A percentile compares a stretch with the other conserved stretches of the same genome.
Conservation (phyloP, 1,140 invertebrate species). For the Drosophila pallidifrons region DNA sequence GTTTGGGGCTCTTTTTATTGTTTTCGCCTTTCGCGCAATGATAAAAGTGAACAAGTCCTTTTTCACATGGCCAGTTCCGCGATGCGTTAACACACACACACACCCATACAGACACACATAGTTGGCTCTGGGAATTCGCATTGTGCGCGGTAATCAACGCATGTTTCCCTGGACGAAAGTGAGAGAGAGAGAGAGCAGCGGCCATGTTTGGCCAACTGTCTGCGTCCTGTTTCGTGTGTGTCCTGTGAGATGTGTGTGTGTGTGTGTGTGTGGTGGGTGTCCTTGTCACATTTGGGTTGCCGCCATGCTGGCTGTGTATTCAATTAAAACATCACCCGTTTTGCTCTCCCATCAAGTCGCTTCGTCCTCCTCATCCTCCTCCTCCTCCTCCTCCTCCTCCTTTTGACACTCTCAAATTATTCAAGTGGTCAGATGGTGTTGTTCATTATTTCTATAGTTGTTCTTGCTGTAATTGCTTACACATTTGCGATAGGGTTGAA, state of each 20-base stretch:
- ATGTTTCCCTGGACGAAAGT: constrained; percentile 37
- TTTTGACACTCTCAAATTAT: constrained; percentile 66
- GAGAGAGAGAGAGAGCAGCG: constrained; percentile 10
- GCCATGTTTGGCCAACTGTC: constrained; percentile 65
- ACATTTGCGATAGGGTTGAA: constrained; percentile 54
- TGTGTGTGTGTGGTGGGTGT: constrained; percentile 20
- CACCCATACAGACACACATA: constrained; percentile 4
- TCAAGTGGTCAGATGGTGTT: constrained; percentile 83
- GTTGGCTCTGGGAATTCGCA: background rate
- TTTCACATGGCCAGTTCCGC: constrained; percentile 27
- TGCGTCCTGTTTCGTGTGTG: background rate
- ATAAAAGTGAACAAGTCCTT: constrained; percentile 31
- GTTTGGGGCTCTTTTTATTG: constrained; percentile 6
- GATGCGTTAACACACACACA: constrained; percentile 18
- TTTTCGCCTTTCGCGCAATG: constrained; percentile 18
- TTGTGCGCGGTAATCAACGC: constrained; percentile 49
- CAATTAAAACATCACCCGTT: constrained; percentile 78
- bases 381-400: background rate
- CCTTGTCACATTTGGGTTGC: constrained; percentile 40
- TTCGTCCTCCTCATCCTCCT: background rate
- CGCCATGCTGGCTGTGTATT: constrained; percentile 72
- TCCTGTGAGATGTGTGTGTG: background rate
- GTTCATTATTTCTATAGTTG: constrained; percentile 77
- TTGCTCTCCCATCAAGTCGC: background rate
- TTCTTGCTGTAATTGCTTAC: constrained; percentile 63